Percentiles rank a stretch among this genome's conserved stretches.
Conservation (phyloP, 2,888 invertebrate species). For the Drosophila emarginata region DNA sequence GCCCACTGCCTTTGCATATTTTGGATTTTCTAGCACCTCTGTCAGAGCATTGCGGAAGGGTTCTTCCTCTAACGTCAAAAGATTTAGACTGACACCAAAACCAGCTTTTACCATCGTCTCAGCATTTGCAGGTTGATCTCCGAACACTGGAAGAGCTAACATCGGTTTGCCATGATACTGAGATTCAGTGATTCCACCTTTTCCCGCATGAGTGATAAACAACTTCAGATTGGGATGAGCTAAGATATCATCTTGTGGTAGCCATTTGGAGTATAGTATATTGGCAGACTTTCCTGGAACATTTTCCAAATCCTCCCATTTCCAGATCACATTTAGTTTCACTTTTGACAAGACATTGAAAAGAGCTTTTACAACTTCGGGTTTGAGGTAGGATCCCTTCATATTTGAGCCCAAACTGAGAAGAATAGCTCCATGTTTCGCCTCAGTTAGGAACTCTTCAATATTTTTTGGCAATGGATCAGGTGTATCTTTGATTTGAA, state of each 20-base stretch:
- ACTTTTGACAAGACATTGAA: conserved; percentile 85
- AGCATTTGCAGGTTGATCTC: conserved; percentile 76
- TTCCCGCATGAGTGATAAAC: conserved; percentile 87
- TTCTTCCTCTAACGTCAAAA: conserved; percentile 57
- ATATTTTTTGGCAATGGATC: conserved; percentile 77
- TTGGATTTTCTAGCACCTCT: conserved; percentile 67
- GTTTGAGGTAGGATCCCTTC: conserved; percentile 81
- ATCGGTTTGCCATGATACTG: conserved; percentile 85
- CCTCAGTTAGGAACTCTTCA: conserved; percentile 72
- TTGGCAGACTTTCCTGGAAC: conserved; percentile 82
- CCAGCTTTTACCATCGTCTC: conserved; percentile 57
- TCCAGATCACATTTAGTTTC: conserved; percentile 87
- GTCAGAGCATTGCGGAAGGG: conserved; percentile 45
- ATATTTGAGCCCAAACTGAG: conserved; percentile 83
- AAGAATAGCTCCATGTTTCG: conserved; percentile 82
- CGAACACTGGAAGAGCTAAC: conserved; percentile 78
- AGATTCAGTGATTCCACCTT: conserved; percentile 86
- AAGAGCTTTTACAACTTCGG: conserved; percentile 83
- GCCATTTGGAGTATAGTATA: conserved; percentile 84
- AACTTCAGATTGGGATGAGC: conserved; percentile 85
- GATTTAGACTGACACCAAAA: conserved; percentile 64
- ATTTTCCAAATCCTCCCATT: conserved; percentile 85
- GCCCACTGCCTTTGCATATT: conserved; percentile 75
- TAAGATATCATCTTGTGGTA: conserved; percentile 87
- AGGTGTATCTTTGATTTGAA: conserved; percentile 78